Evolutionary conservation across 2,113 vertebrate genomes (phyloP).

Genomic region (Rhagologus leucostigma): DNA sequence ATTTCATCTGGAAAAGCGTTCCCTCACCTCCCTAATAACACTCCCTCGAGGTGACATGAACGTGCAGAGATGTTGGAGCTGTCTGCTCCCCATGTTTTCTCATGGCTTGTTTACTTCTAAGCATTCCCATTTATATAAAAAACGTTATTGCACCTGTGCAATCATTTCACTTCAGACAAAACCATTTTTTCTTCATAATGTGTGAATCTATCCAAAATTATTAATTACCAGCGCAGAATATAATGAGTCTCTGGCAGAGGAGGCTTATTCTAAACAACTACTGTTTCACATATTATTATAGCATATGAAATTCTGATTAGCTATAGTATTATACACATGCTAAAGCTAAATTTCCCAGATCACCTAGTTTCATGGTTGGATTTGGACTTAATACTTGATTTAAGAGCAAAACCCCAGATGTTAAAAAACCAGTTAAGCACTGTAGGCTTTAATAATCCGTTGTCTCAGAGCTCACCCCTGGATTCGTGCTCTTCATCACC

Average conservation of each 20-base stretch:
- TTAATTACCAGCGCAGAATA: not conserved
- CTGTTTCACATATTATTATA: not conserved
- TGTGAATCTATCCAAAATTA: not conserved
- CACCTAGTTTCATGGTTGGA: conserved; percentile 46
- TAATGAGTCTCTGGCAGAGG: not conserved
- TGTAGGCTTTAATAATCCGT: conserved; percentile 21
- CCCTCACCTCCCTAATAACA: not conserved
- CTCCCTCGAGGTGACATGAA: rapidly evolving
- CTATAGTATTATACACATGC: conserved; percentile 10
- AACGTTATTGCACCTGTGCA: not conserved
- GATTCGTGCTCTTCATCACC: not conserved
- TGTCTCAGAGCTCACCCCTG: not conserved
- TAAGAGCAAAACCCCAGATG: conserved; percentile 27
- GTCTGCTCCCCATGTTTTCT: not conserved
- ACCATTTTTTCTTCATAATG: not conserved
- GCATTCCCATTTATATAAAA: not conserved
- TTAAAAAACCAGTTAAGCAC: conserved; percentile 7
- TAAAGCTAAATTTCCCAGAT: conserved; percentile 52
- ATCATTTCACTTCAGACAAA: not conserved
- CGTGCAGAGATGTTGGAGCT: not conserved
- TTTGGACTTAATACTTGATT: conserved; percentile 42
- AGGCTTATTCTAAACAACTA: not conserved
- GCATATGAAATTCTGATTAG: conserved; percentile 52
- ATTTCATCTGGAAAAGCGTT: not conserved
- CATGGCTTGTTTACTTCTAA: not conserved